Evolutionary conservation across 2,113 vertebrate species (phyloP).

Genomic region (Sciurus niger): DNA sequence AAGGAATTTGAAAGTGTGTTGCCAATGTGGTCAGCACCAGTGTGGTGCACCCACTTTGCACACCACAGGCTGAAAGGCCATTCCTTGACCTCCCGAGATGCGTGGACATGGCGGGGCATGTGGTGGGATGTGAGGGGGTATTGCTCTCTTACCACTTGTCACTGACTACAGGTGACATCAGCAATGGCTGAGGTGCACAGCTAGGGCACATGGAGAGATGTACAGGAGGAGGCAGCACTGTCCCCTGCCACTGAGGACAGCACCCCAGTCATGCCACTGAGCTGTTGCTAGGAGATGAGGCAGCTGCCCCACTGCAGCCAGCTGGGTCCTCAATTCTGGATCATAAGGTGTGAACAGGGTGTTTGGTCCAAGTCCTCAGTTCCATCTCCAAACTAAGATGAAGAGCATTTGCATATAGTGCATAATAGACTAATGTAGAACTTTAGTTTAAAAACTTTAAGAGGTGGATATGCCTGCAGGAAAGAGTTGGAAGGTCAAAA

Average conservation of each 20-base stretch:
- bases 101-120: background rate
- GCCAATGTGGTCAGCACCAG: background rate
- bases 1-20: background rate
- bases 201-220: background rate
- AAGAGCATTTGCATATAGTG: background rate
- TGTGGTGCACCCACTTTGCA: too few species aligned
- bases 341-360: background rate
- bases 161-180: background rate
- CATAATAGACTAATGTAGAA: conserved; percentile 9
- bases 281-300: background rate
- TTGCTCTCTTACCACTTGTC: background rate
- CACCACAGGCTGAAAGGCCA: background rate
- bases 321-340: background rate
- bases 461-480: conserved; percentile 16
- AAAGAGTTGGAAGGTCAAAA: conserved; percentile 22
- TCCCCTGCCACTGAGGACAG: too few species aligned
- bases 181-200: conserved; percentile 33
- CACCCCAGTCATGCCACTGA: too few species aligned
- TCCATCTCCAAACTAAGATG: too few species aligned
- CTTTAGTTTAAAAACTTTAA: conserved; percentile 28
- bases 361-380: background rate
- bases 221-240: background rate
- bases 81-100: background rate
- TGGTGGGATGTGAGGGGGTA: too few species aligned
- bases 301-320: background rate